phyloP scores from a whole-genome alignment of 2,113 vertebrate species.

The Etheostoma cragini region DNA sequence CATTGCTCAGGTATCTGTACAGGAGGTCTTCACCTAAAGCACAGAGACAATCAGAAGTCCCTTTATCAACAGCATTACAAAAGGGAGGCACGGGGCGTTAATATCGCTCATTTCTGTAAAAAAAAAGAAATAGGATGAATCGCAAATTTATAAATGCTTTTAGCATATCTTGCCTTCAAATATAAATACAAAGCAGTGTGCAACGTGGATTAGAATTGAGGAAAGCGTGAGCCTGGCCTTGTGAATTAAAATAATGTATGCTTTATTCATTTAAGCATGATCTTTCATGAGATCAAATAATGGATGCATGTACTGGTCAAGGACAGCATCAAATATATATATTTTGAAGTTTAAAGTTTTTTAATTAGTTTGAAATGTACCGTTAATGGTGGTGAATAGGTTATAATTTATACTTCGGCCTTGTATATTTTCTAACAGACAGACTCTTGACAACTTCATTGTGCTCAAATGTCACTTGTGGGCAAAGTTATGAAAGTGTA shows the following conservation, averaged over 20 bases:
- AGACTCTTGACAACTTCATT: not conserved
- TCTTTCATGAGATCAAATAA: not conserved
- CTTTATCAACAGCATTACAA: not conserved
- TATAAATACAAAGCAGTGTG: not conserved
- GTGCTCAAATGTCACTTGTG: not conserved
- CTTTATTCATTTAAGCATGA: not conserved
- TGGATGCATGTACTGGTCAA: not conserved
- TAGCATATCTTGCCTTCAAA: not conserved
- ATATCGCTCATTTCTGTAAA: not conserved
- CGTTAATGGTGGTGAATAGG: not conserved
- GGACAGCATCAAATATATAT: not conserved
- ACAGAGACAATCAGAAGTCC: not conserved
- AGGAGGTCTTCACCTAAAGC: slow-evolving; percentile 89
- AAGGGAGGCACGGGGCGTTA: not conserved
- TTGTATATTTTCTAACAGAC: not conserved
- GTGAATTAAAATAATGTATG: not conserved
- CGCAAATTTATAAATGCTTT: not conserved
- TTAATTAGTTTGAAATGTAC: not conserved
- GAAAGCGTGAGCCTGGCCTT: not conserved
- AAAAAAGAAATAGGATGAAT: not conserved
- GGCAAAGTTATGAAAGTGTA: too few relatives aligned
- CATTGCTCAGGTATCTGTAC: slow-evolving; percentile 94
- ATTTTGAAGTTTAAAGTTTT: too few relatives aligned
- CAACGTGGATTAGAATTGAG: not conserved
- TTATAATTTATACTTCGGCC: not conserved